A percentile compares a stretch with the other conserved stretches of the same genome.
phyloP scores from a whole-genome alignment of 2,797 vertebrate genomes.

The Tympanoctomys barrerae region DNA sequence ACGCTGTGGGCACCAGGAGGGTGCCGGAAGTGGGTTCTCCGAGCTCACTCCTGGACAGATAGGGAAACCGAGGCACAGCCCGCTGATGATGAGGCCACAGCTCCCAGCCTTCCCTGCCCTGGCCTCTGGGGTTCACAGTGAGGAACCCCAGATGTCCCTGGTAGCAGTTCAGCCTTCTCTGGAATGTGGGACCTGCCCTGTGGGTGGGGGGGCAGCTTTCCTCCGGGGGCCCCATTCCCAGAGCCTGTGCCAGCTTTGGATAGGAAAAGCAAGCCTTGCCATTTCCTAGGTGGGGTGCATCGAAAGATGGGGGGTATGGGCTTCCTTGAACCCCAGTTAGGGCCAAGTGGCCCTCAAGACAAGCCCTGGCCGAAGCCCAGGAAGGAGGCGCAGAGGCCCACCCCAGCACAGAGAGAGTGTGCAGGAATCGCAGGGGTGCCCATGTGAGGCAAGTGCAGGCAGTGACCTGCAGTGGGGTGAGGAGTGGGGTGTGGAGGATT shows the following conservation, averaged over 20 bases:
- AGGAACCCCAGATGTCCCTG: background rate
- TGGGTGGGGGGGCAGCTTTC: background rate
- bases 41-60: background rate
- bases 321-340: background rate
- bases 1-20: background rate
- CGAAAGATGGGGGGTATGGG: background rate
- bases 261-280: background rate
- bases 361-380: background rate
- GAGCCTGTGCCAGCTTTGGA: background rate
- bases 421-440: background rate
- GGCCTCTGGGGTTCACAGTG: background rate
- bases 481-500: background rate
- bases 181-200: background rate
- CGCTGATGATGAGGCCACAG: background rate
- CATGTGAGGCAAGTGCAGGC: background rate
- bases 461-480: background rate
- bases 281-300: background rate
- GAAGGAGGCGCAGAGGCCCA: background rate
- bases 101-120: background rate
- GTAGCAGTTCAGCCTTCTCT: background rate
- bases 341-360: background rate
- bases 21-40: background rate
- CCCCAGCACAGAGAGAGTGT: background rate
- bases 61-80: background rate
- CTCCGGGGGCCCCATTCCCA: too few species aligned